Evolutionary conservation across 1,140 invertebrate genomes (phyloP), one percentile per base, ranked within the genome.

Genomic region (Drosophila pallidifrons): DNA sequence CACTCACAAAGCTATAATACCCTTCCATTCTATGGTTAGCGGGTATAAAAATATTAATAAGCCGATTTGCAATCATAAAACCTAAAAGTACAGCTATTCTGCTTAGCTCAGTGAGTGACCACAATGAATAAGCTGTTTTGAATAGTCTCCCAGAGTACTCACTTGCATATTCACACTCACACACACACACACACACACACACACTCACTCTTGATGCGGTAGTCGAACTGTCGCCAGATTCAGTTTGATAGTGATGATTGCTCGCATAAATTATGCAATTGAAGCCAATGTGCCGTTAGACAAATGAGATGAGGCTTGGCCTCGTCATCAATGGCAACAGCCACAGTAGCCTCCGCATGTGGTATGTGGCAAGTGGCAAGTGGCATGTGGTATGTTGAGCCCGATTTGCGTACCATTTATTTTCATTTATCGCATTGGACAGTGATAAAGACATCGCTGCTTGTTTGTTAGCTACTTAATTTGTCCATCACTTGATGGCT

Each of bases 261-360:
- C 59, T 45, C 41, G 79, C 55, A 87, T 86, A 86, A 86, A 87
- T 87, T 87, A 82, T 61, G 51, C 63, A 75, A 65, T 73, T 67
- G 58, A 81, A 71, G 70, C 52, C 69, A 61, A 60, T 85, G 45
- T 70, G 38, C 73, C 61, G 69, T 74, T 68, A 85, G 74, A 83
- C 70, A 85, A 85, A 85, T 85, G 63, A 49, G 41, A 41, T 52
- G 72, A 25, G 20, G 11, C 46, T 58, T 67, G 75, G 46, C 57
- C 52, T 54, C 60, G 54, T 43, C 60, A 60, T 43, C n/a, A 52
- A 20, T 60, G 66, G 8, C 54, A 16, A 3, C 47, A 38, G 25
- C 35, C 11, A n/a, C 13, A 3, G 5, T 25, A 32, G 30, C 30
- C 5, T 32, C 30, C 30, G 5, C 30, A 0, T 32, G 30, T 5